Evolutionary conservation across 2,113 vertebrate genomes (phyloP).

Genomic region (Pitta sordida): DNA sequence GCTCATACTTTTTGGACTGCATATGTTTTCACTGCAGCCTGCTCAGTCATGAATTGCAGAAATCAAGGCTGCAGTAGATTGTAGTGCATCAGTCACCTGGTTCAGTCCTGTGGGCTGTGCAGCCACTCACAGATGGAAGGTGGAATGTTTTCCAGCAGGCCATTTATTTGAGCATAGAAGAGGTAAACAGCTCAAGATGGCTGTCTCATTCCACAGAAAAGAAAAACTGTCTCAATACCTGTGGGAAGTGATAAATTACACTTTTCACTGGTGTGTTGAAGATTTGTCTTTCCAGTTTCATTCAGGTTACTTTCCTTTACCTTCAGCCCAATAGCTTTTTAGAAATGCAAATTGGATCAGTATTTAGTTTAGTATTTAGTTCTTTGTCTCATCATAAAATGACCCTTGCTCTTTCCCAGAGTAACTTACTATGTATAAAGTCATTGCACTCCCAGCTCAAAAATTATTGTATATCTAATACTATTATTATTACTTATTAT

Average conservation of each 20-base stretch:
- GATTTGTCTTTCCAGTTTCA: background rate
- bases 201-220: background rate
- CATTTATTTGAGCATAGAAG: background rate
- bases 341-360: background rate
- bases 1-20: background rate
- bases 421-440: background rate
- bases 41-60: background rate
- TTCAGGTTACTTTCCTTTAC: background rate
- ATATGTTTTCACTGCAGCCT: background rate
- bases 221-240: background rate
- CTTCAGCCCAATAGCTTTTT: background rate
- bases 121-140: background rate
- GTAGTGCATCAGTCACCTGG: background rate
- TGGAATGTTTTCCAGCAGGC: background rate
- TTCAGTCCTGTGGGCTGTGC: background rate
- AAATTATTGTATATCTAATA: background rate
- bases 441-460: background rate
- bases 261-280: background rate
- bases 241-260: background rate
- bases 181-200: background rate
- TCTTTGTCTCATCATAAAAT: background rate
- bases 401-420: background rate
- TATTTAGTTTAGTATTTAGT: background rate
- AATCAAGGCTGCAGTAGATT: background rate
- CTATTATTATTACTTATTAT: no score